These are phyloP conservation scores for Serranus cabrilla DNA, from an alignment of 2,797 vertebrate genomes.

Conservation along the genomic window DNA sequence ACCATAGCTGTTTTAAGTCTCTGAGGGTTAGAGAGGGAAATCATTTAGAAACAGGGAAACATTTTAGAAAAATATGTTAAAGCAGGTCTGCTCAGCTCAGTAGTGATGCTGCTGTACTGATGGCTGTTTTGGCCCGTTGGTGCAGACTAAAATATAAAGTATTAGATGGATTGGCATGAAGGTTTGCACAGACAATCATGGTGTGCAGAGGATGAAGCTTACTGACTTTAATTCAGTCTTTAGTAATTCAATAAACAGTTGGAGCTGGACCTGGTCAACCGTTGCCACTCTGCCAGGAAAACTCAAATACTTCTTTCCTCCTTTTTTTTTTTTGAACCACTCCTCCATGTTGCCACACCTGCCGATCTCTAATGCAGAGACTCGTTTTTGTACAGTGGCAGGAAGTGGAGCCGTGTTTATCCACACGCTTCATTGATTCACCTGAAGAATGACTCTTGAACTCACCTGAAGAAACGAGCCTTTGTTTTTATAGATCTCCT, in stretches of 20 bases:
- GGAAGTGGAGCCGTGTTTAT: too few relatives aligned
- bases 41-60: conserved; percentile 16
- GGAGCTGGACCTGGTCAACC: too few relatives aligned
- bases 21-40: conserved; percentile 55
- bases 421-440: not conserved
- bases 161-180: not conserved
- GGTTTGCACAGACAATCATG: not conserved
- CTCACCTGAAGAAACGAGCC: conserved; percentile 82
- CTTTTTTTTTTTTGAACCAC: too few relatives aligned
- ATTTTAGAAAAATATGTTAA: conserved; percentile 1
- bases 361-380: too few relatives aligned
- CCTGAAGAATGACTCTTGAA: not conserved
- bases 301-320: too few relatives aligned
- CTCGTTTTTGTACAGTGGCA: too few relatives aligned
- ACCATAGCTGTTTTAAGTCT: conserved; percentile 68
- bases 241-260: too few relatives aligned
- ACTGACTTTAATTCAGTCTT: not conserved
- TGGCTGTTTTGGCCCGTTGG: too few relatives aligned
- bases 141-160: too few relatives aligned
- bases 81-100: not conserved
- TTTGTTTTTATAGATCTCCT: conserved; percentile 79
- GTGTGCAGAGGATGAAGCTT: not conserved
- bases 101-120: too few relatives aligned
- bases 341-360: too few relatives aligned
- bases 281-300: too few relatives aligned